Percentiles rank a stretch among this genome's conserved stretches.
These are phyloP conservation scores for Lomographa bimaculata DNA, from an alignment of 2,888 invertebrate species.

Conservation along the genomic window DNA sequence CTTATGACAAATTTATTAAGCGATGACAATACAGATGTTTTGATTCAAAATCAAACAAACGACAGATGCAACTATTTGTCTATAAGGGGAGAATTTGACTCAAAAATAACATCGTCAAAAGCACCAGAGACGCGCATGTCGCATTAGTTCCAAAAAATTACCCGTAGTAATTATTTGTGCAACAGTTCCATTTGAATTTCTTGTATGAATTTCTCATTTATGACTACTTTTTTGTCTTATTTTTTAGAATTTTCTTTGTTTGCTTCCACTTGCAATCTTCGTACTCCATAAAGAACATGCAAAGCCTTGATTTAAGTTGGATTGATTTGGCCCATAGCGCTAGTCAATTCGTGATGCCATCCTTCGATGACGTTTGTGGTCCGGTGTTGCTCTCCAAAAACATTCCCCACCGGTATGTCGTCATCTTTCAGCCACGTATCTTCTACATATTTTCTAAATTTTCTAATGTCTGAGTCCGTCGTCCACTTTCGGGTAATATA, in stretches of 20 bases:
- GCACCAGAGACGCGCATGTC: not conserved
- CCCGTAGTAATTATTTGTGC: slow-evolving; percentile 1
- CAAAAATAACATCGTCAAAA: no score
- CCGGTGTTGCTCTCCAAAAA: not conserved
- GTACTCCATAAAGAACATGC: slow-evolving; percentile 1
- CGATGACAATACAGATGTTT: no score
- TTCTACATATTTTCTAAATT: no score
- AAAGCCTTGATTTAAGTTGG: not conserved
- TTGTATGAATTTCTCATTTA: slow-evolving; percentile 1
- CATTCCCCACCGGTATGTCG: not conserved
- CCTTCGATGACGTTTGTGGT: not conserved
- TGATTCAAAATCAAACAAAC: no score
- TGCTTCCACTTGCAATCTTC: slow-evolving; percentile 1
- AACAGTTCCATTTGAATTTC: slow-evolving; percentile 1
- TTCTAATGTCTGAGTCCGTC: no score
- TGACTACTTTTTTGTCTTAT: no score
- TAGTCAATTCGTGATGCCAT: slow-evolving; percentile 1
- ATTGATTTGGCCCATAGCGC: not conserved
- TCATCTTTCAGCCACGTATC: no score
- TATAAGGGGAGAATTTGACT: not conserved
- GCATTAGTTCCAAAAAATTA: not conserved
- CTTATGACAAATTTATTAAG: no score
- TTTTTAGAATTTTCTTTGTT: no score
- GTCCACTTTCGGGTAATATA: not conserved
- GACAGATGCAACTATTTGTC: no score